Base-by-base conservation (phyloP, 2,113 vertebrate species). In the Gila orcuttii region DNA sequence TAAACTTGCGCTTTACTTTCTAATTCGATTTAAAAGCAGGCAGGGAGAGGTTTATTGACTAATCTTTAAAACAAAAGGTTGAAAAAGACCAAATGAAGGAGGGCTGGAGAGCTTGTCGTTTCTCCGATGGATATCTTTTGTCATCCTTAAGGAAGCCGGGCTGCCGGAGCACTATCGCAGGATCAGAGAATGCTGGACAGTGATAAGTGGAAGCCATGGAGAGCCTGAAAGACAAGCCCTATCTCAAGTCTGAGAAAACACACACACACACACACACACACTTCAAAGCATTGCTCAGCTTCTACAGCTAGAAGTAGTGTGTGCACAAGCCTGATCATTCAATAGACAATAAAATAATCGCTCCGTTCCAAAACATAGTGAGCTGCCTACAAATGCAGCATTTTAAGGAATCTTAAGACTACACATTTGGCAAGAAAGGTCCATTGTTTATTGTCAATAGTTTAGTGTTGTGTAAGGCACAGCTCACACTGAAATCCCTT, bases 201-300 rank as follows among this genome's bases (percentile, higher is more conserved):
- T 90, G 93, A 93, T 93, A 94, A 94, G 92, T 86, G 45, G 73
- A 88, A 92, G 79, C 79, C 79, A 86, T 36, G 69, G 85, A 86
- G 85, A 83, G 79, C 85, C 39, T 74, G 85, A 86, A 79, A 86
- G 85, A 74, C 85, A 73, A 86, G 79, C 79, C 79, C 79, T 83
- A 83, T 86, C 85, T 76, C 28, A 50, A 82, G 59, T 76, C 79
- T 66, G 71, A 76, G n/a, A 68, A 59, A 74, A 62, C 75, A 59
- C 59, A 76, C 25, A 62, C 59, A 64, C 60, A 28, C 25, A 62
- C 59, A 64, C 60, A 28, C 52, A 42, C 52, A 77, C 73, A 60
- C 45, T 59, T 68, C 47, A 79, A 59, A 77, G 33, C 28, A 23
- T 7, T 21, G 4, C n/a, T 52, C 13, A 5, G 69, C 39, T 52